Conservation (phyloP, 2,797 vertebrate species). For the Borostomias antarcticus region DNA sequence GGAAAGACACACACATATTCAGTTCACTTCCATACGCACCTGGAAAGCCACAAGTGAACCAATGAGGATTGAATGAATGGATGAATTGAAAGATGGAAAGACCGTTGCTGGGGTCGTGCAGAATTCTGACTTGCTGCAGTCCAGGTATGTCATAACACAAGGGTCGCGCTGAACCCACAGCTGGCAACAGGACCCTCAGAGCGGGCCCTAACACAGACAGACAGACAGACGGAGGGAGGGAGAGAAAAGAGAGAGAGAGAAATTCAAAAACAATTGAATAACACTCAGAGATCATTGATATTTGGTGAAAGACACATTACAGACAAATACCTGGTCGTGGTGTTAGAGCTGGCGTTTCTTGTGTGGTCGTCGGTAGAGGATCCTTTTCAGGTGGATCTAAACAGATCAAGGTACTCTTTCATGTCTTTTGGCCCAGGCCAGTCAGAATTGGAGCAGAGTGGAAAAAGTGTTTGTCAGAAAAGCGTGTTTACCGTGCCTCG, state of each 20-base stretch:
- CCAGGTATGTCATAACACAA: constrained; percentile 67
- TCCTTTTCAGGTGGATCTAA: no score
- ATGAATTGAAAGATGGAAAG: background rate
- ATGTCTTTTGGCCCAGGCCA: no score
- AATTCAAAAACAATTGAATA: background rate
- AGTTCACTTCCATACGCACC: background rate
- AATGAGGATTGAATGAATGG: background rate
- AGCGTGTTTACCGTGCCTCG: no score
- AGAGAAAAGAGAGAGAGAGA: constrained; percentile 12
- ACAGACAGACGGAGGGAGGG: background rate
- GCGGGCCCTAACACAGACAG: background rate
- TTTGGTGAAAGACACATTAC: no score
- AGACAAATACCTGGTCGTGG: no score
- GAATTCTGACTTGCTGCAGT: constrained; percentile 50
- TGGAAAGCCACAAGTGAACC: background rate
- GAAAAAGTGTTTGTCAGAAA: no score
- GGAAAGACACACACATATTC: constrained; percentile 11
- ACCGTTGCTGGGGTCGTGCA: constrained; percentile 62
- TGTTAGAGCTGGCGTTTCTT: no score
- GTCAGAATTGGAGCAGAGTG: no score
- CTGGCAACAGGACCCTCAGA: constrained; percentile 60
- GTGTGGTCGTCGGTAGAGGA: no score
- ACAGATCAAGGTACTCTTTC: no score
- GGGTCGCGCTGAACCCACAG: constrained; percentile 39
- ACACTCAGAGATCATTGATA: no score